A percentile compares a stretch with the other conserved stretches of the same genome.
These are phyloP conservation scores for Epinephelus lanceolatus DNA, from an alignment of 2,113 vertebrate genomes.

Conservation along the genomic window DNA sequence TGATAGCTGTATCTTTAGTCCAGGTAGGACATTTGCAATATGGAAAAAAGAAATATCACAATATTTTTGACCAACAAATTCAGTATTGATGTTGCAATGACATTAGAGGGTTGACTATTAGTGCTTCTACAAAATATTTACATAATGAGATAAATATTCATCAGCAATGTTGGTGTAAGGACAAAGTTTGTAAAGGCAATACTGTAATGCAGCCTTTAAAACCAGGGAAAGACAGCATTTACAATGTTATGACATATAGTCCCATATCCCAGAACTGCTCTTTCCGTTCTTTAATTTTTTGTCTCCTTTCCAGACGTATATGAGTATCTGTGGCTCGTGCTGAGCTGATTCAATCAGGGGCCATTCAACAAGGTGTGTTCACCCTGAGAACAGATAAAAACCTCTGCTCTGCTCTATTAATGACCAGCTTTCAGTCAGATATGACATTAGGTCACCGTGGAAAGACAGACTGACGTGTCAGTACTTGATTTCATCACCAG, in stretches of 20 bases:
- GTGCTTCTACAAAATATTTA: too few species aligned
- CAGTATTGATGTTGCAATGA: too few species aligned
- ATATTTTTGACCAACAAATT: too few species aligned
- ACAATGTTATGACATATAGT: too few species aligned
- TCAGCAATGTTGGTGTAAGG: too few species aligned
- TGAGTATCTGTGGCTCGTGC: neutral
- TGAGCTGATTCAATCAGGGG: constrained; percentile 36
- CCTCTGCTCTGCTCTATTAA: constrained; percentile 23
- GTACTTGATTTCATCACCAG: constrained; percentile 77
- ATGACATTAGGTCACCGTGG: constrained; percentile 39
- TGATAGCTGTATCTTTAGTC: neutral
- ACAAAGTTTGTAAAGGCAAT: too few species aligned
- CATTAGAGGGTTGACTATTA: too few species aligned
- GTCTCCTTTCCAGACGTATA: neutral
- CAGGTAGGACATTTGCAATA: too few species aligned
- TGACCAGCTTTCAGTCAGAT: constrained; percentile 32
- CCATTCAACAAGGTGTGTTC: constrained; percentile 61
- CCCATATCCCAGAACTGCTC: neutral
- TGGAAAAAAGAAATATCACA: too few species aligned
- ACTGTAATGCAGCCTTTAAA: too few species aligned
- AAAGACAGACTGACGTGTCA: constrained; percentile 85
- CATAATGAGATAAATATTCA: too few species aligned
- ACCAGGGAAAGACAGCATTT: too few species aligned
- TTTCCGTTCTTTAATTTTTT: neutral
- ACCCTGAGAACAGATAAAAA: constrained; percentile 55